Percentiles rank a stretch among this genome's conserved stretches.
phyloP scores from a whole-genome alignment of 2,113 vertebrate genomes.

The Pollachius pollachius region DNA sequence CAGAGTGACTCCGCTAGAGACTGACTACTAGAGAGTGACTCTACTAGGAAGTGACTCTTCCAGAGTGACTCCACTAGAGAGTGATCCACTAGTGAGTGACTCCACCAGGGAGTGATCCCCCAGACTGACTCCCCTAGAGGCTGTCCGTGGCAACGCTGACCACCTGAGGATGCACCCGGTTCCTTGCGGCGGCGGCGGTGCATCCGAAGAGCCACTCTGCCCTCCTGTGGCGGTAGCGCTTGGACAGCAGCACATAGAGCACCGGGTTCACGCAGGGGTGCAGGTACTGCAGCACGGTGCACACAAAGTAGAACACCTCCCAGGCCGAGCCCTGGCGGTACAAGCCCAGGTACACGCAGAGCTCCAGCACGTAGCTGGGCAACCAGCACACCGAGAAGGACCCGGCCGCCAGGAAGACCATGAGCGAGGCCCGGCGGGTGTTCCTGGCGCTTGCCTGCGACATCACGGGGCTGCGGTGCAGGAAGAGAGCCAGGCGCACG shows the following conservation, averaged over 20 bases:
- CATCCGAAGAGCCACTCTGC: constrained; percentile 54
- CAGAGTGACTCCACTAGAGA: no score
- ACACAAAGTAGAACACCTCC: constrained; percentile 71
- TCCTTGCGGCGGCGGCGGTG: constrained; percentile 30
- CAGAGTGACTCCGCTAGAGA: neutral
- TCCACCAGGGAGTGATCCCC: no score
- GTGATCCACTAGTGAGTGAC: no score
- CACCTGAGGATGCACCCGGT: constrained; percentile 62
- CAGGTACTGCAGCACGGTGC: constrained; percentile 68
- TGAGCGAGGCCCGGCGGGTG: constrained; percentile 68
- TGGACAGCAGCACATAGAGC: constrained; percentile 69
- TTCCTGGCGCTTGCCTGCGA: constrained; percentile 66
- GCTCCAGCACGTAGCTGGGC: constrained; percentile 70
- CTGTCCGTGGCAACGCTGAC: constrained; percentile 55
- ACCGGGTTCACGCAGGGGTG: constrained; percentile 65
- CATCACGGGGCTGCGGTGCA: constrained; percentile 73
- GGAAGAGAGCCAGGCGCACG: constrained; percentile 64
- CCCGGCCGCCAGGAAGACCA: constrained; percentile 71
- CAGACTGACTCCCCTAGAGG: constrained; percentile 26
- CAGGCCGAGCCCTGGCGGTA: constrained; percentile 59
- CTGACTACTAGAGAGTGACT: neutral
- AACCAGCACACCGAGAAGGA: constrained; percentile 76
- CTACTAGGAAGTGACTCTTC: no score
- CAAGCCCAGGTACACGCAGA: constrained; percentile 68
- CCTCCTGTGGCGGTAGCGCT: constrained; percentile 60